These are phyloP conservation scores for Gonioctena quinquepunctata DNA, from an alignment of 1,140 invertebrate species.

Conservation along the genomic window DNA sequence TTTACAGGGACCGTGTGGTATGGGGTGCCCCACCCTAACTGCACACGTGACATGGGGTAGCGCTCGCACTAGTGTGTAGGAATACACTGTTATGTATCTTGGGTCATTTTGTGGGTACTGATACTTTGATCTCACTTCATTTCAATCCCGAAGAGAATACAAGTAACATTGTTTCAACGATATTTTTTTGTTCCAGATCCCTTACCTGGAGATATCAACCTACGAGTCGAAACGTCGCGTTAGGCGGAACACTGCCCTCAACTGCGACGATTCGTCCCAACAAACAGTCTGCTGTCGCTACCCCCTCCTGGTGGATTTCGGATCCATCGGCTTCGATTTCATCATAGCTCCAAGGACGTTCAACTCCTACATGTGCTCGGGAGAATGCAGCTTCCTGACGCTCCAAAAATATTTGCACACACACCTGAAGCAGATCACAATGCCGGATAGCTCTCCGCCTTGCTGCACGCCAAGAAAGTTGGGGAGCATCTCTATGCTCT, in stretches of 20 bases:
- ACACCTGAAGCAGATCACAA: conserved; percentile 81
- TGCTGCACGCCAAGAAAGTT: conserved; percentile 90
- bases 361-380: conserved; percentile 95
- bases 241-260: conserved; percentile 76
- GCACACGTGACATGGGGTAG: too few species aligned
- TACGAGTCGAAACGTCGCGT: conserved; percentile 65
- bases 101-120: too few species aligned
- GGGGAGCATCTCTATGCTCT: conserved; percentile 89
- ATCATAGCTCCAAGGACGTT: conserved; percentile 95
- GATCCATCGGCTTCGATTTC: conserved; percentile 97
- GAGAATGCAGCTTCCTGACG: conserved; percentile 90
- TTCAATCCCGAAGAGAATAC: too few species aligned
- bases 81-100: too few species aligned
- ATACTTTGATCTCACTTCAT: too few species aligned
- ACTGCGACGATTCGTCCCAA: conserved; percentile 76
- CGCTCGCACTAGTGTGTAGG: too few species aligned
- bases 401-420: conserved; percentile 92
- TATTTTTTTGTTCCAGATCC: conserved; percentile 63
- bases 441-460: conserved; percentile 72
- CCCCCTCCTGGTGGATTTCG: conserved; percentile 93
- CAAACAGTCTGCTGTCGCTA: conserved; percentile 87
- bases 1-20: too few species aligned
- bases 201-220: conserved; percentile 79
- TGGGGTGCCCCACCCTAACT: too few species aligned
- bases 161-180: background rate